These are phyloP conservation scores for Calliphora vomitoria DNA, from an alignment of 2,888 invertebrate species.

Conservation along the genomic window DNA sequence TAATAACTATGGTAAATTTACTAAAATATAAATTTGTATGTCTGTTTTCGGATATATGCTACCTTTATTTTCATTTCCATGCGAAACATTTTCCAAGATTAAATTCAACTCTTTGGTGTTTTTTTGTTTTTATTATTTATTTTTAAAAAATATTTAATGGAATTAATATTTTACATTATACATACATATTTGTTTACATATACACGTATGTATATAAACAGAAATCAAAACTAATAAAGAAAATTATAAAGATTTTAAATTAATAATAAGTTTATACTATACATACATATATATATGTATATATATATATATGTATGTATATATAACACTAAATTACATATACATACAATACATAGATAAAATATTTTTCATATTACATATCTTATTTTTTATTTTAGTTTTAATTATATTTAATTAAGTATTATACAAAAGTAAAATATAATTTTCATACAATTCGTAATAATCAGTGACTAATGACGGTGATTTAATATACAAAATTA, in stretches of 20 bases:
- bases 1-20: too few relatives aligned
- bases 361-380: too few relatives aligned
- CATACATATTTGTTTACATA: background rate
- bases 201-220: background rate
- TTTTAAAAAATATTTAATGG: constrained; percentile 16
- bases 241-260: background rate
- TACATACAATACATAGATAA: background rate
- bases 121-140: background rate
- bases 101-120: background rate
- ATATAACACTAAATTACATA: background rate
- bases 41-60: too few relatives aligned
- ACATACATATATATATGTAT: background rate
- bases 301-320: too few relatives aligned
- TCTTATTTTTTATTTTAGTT: background rate
- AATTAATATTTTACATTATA: background rate
- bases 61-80: too few relatives aligned
- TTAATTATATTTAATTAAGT: background rate
- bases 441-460: constrained; percentile 23
- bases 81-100: too few relatives aligned
- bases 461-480: constrained; percentile 42
- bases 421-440: background rate
- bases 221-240: constrained; percentile 15
- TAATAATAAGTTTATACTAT: background rate
- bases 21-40: too few relatives aligned
- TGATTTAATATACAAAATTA: background rate